Conservation (phyloP, 2,888 invertebrate species). For the Ectemnius cavifrons region DNA sequence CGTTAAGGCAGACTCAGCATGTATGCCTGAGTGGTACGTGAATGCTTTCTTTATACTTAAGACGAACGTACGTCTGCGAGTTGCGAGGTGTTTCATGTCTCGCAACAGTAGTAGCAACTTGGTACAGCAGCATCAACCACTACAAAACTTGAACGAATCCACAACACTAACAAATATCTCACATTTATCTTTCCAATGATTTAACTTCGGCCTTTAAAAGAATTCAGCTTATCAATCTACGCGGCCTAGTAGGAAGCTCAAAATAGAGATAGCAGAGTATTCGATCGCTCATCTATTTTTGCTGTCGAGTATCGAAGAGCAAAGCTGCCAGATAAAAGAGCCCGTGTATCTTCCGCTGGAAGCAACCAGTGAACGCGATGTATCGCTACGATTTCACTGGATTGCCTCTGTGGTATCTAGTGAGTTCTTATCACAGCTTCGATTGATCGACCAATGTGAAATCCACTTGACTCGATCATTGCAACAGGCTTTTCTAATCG, state of each 20-base stretch:
- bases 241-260: background rate
- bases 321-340: background rate
- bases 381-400: background rate
- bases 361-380: background rate
- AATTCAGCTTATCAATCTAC: background rate
- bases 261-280: background rate
- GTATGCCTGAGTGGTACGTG: background rate
- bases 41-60: conserved; percentile 2
- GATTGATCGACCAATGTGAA: background rate
- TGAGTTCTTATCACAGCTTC: background rate
- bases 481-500: too few relatives aligned
- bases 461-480: background rate
- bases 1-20: too few relatives aligned
- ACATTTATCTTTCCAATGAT: background rate
- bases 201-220: background rate
- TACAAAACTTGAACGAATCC: too few relatives aligned
- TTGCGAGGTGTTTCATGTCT: too few relatives aligned
- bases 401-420: background rate
- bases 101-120: too few relatives aligned
- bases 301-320: background rate
- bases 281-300: conserved; percentile 1
- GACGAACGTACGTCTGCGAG: background rate
- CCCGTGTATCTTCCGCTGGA: background rate
- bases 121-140: too few relatives aligned
- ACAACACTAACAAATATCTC: too few relatives aligned